Conservation (phyloP, 2,113 vertebrate species). For the Numida meleagris region DNA sequence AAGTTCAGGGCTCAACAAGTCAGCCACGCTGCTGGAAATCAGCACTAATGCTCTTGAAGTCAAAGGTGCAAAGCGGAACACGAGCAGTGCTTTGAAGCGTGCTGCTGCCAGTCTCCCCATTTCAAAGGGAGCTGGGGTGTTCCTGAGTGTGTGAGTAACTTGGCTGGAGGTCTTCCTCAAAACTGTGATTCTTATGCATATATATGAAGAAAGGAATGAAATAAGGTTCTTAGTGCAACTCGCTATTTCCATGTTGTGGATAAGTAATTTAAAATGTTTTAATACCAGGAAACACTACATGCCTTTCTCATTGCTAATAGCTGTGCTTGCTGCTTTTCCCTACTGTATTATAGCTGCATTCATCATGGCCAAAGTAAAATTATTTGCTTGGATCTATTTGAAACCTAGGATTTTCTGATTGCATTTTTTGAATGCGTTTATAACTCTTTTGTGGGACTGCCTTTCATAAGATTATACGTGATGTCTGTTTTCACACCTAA, state of each 20-base stretch:
- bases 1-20: not conserved
- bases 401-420: not conserved
- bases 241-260: not conserved
- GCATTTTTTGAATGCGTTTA: not conserved
- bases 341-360: not conserved
- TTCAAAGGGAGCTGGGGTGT: not conserved
- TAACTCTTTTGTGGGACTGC: conserved; percentile 5
- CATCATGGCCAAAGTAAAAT: not conserved
- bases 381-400: not conserved
- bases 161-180: not conserved
- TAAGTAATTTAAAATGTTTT: not conserved
- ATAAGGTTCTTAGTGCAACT: not conserved
- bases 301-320: not conserved
- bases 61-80: not conserved
- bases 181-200: not conserved
- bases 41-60: not conserved
- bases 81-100: not conserved
- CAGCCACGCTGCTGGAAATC: not conserved
- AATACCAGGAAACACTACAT: not conserved
- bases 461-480: not conserved
- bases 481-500: conserved; percentile 40
- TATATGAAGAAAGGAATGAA: not conserved
- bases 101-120: not conserved
- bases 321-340: not conserved
- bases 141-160: not conserved